Base-by-base conservation (phyloP, 1,140 invertebrate genomes). In the Drosophila navojoa region DNA sequence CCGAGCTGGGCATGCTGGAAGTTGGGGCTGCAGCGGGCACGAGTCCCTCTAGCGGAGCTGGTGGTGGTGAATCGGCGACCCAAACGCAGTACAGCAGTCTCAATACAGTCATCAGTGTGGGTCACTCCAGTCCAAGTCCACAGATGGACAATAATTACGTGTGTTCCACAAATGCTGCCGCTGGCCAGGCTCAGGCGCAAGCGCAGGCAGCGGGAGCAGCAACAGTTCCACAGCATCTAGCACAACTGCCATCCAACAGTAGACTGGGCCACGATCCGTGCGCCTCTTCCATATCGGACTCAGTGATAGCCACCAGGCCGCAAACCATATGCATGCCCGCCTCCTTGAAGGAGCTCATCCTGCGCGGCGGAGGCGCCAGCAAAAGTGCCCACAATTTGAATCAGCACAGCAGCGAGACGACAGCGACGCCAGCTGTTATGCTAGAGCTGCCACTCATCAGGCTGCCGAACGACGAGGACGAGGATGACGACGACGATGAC, bases 381-480 rank as follows among this genome's bases (percentile, higher is more conserved):
- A 79, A 77, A 50, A 90, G 87, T 79, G 87, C 90, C 29, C 71
- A 80, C 25, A 82, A 90, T 50, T 67, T 90, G 9, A 82, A 72
- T 22, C 55, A 77, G 29, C 74, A 72, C 16, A 50, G 57, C 54
- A 52, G 61, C 38, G 74, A 79, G 42, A 22, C 68, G 25, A 71
- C 66, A 47, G 79, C 77, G 9, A 81, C 78, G 57, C 54, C 90
- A 19, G 81, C 87, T 66, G 91, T 92, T 29, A 81, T 91, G 77
- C 59, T 92, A 13, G 91, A 92, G 77, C 77, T 92, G 75, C 91
- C 91, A n/a, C 61, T 92, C 9, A 92, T 92, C 60, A 68, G 79
- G 44, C 67, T 92, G 72, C 86, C 90, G 13, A 79, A 74, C 29
- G 71, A 81, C 4, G 62, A 71, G 3, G 61, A 87, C 11, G 68